phyloP scores from a whole-genome alignment of 1,140 invertebrate species.

The Procambarus virginalis region DNA sequence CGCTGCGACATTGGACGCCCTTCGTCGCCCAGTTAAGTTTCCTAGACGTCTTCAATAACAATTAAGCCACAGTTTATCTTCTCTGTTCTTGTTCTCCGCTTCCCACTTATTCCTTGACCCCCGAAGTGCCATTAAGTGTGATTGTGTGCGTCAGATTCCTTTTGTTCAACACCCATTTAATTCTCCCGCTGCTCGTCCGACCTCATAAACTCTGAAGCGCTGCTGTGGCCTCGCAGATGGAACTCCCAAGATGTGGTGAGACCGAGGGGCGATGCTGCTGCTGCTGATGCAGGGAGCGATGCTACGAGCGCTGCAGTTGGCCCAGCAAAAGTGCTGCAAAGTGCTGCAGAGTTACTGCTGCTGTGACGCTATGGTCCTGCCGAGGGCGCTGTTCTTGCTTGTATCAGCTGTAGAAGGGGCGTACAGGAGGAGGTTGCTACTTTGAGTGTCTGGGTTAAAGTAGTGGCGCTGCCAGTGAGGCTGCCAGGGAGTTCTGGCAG shows the following conservation, averaged over 20 bases:
- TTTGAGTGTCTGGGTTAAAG: no score
- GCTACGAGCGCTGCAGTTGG: no score
- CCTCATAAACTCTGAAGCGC: constrained; percentile 5
- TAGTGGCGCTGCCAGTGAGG: no score
- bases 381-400: no score
- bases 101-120: constrained; percentile 19
- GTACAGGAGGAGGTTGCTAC: no score
- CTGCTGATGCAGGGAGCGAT: no score
- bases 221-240: neutral
- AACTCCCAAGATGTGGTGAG: neutral
- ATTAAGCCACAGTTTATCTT: constrained; percentile 8
- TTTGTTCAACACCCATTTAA: constrained; percentile 40
- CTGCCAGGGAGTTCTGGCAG: no score
- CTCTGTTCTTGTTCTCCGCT: constrained; percentile 2
- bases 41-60: neutral
- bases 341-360: no score
- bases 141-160: constrained; percentile 40
- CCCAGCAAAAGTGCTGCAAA: no score
- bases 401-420: no score
- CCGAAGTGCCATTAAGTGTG: constrained; percentile 52
- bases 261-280: no score
- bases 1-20: neutral
- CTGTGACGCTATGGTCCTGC: no score
- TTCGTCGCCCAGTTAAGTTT: neutral
- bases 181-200: constrained; percentile 20